Evolutionary conservation across 2,113 vertebrate species (phyloP).

Genomic region (Paradoxurus hermaphroditus): DNA sequence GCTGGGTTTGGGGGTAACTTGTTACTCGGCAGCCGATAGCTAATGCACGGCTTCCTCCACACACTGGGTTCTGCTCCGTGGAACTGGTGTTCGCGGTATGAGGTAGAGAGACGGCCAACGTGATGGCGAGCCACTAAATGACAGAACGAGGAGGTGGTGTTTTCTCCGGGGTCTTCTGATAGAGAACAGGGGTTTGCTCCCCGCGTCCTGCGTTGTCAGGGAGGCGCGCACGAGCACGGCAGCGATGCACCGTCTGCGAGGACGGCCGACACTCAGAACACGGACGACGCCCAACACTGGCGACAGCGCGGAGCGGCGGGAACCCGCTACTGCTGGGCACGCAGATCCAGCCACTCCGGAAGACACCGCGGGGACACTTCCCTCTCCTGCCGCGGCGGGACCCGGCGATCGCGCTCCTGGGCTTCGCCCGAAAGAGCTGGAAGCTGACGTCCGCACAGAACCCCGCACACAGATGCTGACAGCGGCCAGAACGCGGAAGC

Average conservation of each 20-base stretch:
- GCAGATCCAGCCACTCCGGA: fast-evolving
- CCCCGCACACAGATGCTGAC: neutral
- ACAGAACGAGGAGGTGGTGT: neutral
- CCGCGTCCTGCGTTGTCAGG: too few relatives aligned
- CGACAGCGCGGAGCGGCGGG: neutral
- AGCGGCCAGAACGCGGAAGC: neutral
- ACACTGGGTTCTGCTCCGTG: neutral
- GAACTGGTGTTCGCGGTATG: neutral
- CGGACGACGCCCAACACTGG: neutral
- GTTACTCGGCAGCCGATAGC: neutral
- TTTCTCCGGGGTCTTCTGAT: neutral
- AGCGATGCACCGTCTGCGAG: too few relatives aligned
- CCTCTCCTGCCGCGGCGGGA: neutral
- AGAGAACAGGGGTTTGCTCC: neutral
- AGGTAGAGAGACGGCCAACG: neutral
- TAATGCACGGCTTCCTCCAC: neutral
- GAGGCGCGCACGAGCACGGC: neutral
- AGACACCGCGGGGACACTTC: neutral
- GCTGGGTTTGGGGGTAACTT: neutral
- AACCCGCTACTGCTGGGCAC: neutral
- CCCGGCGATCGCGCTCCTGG: too few relatives aligned
- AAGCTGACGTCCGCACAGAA: neutral
- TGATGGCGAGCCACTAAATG: neutral
- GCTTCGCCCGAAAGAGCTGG: neutral
- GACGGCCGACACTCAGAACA: neutral